Evolutionary conservation across 2,113 vertebrate species (phyloP), one percentile per base, ranked within the genome.

Genomic region (Drymodes brunneopygia): DNA sequence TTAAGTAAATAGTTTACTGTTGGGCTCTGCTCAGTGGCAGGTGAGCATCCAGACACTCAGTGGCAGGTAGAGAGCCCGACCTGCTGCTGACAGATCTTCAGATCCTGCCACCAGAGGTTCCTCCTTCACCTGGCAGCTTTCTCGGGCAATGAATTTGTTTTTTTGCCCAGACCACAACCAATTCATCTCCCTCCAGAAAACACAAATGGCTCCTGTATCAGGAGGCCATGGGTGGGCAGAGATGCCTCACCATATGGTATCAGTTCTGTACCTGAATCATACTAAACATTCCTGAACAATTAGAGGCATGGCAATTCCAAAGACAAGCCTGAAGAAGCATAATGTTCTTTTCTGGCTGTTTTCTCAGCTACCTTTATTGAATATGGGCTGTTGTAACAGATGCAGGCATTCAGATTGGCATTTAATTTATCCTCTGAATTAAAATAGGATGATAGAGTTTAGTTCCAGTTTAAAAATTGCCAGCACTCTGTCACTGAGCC

Each of bases 341-440:
- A 56, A 86, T 77, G 67, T 83, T 93, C 29, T 94, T 86, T 93
- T 81, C 88, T 96, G 67, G 64, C 28, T 83, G 48, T 16, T 94
- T 91, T 93, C 79, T 83, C 58, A 83, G 21, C 31, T 62, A 66
- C 20, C 54, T 90, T 91, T 88, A 84, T 64, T 74, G 72, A 90
- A 92, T 92, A 77, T 53, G 81, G 42, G 47, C 40, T 67, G 72
- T 29, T 95, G 62, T 65, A 96, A 73, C 91, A 97, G 71, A 92
- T 95, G 91, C 8, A 6, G 74, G 40, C 44, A 84, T 90, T 91
- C 64, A 81, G 71, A 86, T 67, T 95, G 86, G 93, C 87, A 61
- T 91, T 86, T 91, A 94, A 95, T 95, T 95, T 96, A 90, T 91
- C n/a, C 64, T 81, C 70, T 47, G 79, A 90, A 90, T 95, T 94